A percentile compares a stretch with the other conserved stretches of the same genome.
Evolutionary conservation across 2,888 invertebrate species (phyloP).

Genomic region (Gryllus longicercus): DNA sequence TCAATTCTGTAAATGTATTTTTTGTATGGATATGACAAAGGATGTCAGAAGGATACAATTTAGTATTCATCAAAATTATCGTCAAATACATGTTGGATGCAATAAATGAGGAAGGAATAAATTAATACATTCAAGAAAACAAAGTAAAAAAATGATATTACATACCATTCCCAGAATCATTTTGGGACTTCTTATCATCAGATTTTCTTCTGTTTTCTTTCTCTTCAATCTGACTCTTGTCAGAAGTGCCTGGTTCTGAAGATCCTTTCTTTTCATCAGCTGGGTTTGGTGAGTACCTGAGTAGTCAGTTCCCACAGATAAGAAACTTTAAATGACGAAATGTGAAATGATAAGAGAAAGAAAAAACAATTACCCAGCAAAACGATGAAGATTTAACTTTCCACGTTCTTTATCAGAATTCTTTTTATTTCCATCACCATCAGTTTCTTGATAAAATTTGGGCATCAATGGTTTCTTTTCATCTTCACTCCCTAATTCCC

Average conservation of each 20-base stretch:
- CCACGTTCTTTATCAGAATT: neutral
- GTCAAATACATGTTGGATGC: no score
- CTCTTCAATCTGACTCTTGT: neutral
- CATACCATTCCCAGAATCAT: neutral
- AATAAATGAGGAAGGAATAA: no score
- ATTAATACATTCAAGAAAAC: no score
- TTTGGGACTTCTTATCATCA: neutral
- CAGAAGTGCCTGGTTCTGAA: neutral
- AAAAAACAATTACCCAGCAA: slow-evolving; percentile 22
- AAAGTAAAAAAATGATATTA: neutral
- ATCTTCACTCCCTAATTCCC: neutral
- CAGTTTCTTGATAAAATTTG: slow-evolving; percentile 24
- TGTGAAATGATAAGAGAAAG: no score
- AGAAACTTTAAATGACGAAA: no score
- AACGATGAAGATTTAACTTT: neutral
- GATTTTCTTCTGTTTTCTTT: neutral
- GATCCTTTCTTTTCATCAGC: neutral
- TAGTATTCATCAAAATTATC: no score
- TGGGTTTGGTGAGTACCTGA: neutral
- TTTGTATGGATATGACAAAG: no score
- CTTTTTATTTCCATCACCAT: neutral
- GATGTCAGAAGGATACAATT: no score
- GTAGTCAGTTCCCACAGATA: no score
- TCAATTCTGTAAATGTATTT: no score
- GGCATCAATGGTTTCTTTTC: neutral